Percentiles rank a stretch among this genome's conserved stretches.
These are phyloP conservation scores for Saturnia pavonia DNA, from an alignment of 2,888 invertebrate species.

Conservation along the genomic window DNA sequence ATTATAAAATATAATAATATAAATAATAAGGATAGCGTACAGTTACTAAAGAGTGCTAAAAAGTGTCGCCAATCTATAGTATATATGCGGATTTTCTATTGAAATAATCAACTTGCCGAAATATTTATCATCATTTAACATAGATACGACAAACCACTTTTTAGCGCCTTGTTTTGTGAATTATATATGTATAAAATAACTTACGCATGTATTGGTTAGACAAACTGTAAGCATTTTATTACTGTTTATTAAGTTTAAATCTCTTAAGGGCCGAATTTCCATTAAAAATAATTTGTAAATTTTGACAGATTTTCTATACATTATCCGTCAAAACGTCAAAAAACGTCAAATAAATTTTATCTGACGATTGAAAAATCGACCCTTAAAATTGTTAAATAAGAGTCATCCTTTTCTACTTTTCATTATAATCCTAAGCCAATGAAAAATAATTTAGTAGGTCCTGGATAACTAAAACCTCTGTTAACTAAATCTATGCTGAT, in stretches of 20 bases:
- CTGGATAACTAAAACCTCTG: no score
- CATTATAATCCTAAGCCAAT: no score
- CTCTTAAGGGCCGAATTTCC: neutral
- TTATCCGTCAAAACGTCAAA: no score
- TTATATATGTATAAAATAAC: neutral
- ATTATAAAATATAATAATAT: slow-evolving; percentile 13
- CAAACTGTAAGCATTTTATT: neutral
- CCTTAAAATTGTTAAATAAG: no score
- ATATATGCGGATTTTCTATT: neutral
- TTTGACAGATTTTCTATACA: no score
- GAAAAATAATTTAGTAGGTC: no score
- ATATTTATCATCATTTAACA: slow-evolving; percentile 19
- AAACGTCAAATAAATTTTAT: no score
- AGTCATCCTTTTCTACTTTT: no score
- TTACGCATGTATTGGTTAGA: neutral
- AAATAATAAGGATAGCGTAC: slow-evolving; percentile 14
- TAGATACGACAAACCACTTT: slow-evolving; percentile 11
- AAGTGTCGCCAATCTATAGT: neutral
- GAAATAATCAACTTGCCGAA: slow-evolving; percentile 17
- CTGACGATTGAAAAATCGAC: no score
- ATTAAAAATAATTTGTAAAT: no score
- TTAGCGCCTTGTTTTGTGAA: slow-evolving; percentile 18
- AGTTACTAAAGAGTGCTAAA: slow-evolving; percentile 15
- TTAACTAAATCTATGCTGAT: no score
- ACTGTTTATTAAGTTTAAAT: neutral